Evolutionary conservation across 2,113 vertebrate genomes (phyloP), one percentile per base, ranked within the genome.

Genomic region (Orthonyx spaldingii): DNA sequence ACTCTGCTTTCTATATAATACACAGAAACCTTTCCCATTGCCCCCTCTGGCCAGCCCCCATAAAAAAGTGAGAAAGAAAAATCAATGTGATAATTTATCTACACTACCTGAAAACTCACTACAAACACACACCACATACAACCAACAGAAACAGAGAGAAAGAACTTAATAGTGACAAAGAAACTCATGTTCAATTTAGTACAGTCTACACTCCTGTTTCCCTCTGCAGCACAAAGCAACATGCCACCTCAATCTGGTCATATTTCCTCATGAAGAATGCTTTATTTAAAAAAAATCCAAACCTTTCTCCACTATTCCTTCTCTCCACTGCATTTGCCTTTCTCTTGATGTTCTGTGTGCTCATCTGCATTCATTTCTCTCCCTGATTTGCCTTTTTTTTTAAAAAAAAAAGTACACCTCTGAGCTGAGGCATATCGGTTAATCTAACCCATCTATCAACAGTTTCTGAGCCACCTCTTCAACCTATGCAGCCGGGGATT

Each of bases 371-470:
- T 86, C 5, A 68, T 79, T 78, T 89, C 56, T 82, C 32, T 81
- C 65, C 27, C 30, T 9, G 23, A 84, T 87, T 84, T 92, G 27
- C 20, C n/a, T 44, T 55, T 72, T 57, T 35, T 11, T 50, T n/a
- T 26, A 37, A 80, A 22, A 21, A 52, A 52, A 70, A 52, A 70
- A 49, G 32, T 28, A 61, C 55, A 13, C 50, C n/a, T 87, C 70
- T 78, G 52, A 94, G 56, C 32, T 32, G 13, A 69, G 1, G 3
- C 5, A 0, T 75, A 93, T 89, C 84, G 2, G 80, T 89, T 90
- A 90, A 94, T 93, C 95, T 87, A 91, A 79, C 56, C 53, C 72
- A 97, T 96, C 77, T 69, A 94, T 95, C 96, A 97, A 87, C 32
- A 90, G 79, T 90, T 96, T 75, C 81, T 49, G 50, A 94, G 84